Base-by-base conservation (phyloP, 1,140 invertebrate genomes). In the Drosophila sproati region DNA sequence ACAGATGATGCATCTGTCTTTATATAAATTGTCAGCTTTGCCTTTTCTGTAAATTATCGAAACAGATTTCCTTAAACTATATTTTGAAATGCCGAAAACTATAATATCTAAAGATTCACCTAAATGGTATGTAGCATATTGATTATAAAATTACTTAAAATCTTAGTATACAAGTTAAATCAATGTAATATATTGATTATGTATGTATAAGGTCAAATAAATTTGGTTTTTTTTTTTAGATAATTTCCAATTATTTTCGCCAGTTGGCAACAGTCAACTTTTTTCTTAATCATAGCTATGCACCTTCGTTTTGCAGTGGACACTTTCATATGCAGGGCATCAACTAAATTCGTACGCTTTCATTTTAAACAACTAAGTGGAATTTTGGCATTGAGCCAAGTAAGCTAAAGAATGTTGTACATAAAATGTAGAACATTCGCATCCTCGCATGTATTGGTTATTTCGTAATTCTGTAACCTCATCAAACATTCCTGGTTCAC, bases 1-100 rank as follows among this genome's bases (percentile, higher is more conserved):
- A 97, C 91, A 97, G 93, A 93, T 96, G 96, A 94, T 97, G 96
- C 96, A 97, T 97, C 87, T 91, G 77, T 82, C 70, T 55, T 81
- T 79, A 79, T 78, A 69, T 72, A 83, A 80, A 70, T 83, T 72
- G 63, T 77, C 80, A 78, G 87, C 76, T 89, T 86, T 72, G 77
- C 69, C 78, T 74, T 86, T 76, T 77, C 85, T 89, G 70, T n/a
- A 66, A 83, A 6, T n/a, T 43, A 7, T 43, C 4, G 2, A 43
- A 43, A 3, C 3, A 1, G 3, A 43, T 43, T 10, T 20, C 20
- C 20, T 20, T 20, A 1, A 20, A 20, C 20, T 20, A 20, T 20
- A 20, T 20, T 20, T 20, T 20, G 20, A 20, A 20, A 20, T 20
- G 20, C 20, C 20, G 20, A 0, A 20, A 20, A 20, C 20, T 20